These are phyloP conservation scores for Macrobrachium rosenbergii DNA, from an alignment of 1,140 invertebrate genomes.

Conservation along the genomic window DNA sequence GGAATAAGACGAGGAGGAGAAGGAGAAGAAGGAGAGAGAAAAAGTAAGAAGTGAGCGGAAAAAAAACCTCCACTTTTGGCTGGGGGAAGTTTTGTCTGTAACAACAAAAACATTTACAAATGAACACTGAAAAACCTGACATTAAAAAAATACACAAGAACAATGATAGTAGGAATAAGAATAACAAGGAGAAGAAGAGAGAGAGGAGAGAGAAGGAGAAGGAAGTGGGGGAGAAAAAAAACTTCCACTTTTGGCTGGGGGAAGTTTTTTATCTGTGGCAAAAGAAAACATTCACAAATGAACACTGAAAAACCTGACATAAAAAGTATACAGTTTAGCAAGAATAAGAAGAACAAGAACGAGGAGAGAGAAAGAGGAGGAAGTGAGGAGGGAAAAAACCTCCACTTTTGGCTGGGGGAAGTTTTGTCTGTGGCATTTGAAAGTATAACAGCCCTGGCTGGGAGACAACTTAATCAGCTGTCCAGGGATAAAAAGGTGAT, in stretches of 20 bases:
- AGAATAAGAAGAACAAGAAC: background rate
- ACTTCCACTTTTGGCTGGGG: background rate
- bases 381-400: background rate
- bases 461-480: no score
- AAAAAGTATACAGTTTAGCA: no score
- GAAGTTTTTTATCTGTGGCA: conserved; percentile 29
- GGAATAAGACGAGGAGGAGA: background rate
- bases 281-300: background rate
- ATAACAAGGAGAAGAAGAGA: conserved; percentile 6
- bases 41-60: background rate
- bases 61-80: no score
- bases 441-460: no score
- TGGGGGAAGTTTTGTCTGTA: no score
- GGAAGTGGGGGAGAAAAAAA: background rate
- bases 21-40: background rate
- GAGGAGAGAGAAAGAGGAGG: conserved; percentile 1
- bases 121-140: background rate
- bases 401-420: no score
- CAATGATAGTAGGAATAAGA: background rate
- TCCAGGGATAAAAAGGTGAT: no score
- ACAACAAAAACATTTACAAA: background rate
- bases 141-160: background rate
- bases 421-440: no score
- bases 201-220: background rate
- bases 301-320: background rate